These are phyloP conservation scores for Malurus melanocephalus DNA, from an alignment of 2,113 vertebrate genomes.

Conservation along the genomic window DNA sequence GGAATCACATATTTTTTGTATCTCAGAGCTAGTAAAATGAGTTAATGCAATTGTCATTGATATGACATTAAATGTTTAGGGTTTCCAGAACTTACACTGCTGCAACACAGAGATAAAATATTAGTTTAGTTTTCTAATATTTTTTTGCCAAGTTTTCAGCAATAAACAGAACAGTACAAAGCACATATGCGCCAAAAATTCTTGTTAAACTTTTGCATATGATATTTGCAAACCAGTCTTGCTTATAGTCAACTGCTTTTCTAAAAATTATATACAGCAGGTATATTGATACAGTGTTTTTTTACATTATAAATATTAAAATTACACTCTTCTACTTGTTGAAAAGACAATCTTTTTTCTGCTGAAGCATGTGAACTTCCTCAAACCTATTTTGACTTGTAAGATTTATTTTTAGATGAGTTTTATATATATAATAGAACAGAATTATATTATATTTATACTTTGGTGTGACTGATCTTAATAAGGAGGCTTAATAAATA, in stretches of 20 bases:
- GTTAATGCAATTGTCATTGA: neutral
- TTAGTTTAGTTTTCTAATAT: neutral
- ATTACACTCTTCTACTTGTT: neutral
- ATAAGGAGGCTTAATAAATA: neutral
- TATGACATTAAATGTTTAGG: neutral
- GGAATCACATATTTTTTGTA: neutral
- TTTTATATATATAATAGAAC: neutral
- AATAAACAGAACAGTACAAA: neutral
- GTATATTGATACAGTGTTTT: neutral
- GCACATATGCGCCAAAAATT: neutral
- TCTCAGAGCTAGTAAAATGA: neutral
- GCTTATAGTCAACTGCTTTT: neutral
- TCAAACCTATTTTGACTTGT: neutral
- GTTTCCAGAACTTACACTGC: neutral
- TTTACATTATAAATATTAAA: neutral
- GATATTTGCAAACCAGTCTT: neutral
- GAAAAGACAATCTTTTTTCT: neutral
- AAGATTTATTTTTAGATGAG: neutral
- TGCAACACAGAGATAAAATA: neutral
- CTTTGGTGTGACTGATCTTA: neutral
- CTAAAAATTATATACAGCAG: neutral
- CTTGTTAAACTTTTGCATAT: neutral
- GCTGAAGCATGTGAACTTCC: neutral
- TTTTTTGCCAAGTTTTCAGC: neutral
- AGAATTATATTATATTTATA: neutral